A percentile compares a stretch with the other conserved stretches of the same genome.
These are phyloP conservation scores for Chelonus formosanus DNA, from an alignment of 2,888 invertebrate genomes.

Conservation along the genomic window DNA sequence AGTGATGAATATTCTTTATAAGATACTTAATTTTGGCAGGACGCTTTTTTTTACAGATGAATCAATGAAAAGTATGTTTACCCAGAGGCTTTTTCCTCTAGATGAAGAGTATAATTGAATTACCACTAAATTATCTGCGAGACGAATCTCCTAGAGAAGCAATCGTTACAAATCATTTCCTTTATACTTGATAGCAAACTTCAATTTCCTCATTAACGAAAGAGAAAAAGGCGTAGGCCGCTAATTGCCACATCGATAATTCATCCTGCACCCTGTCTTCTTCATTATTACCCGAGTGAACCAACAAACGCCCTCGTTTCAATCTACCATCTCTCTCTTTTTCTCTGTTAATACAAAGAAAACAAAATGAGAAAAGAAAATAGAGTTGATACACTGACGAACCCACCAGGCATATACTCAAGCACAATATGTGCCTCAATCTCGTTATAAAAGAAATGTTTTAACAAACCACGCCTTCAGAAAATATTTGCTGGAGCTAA, in stretches of 20 bases:
- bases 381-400: neutral
- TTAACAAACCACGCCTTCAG: constrained; percentile 39
- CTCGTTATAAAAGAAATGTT: constrained; percentile 22
- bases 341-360: constrained; percentile 12
- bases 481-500: constrained; percentile 41
- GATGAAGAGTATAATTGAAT: neutral
- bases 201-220: constrained; percentile 26
- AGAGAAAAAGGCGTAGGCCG: constrained; percentile 27
- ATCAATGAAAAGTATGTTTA: no score
- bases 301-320: constrained; percentile 7
- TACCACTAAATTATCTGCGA: neutral
- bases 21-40: no score
- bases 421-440: neutral
- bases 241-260: constrained; percentile 39
- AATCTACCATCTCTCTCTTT: neutral
- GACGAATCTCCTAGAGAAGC: neutral
- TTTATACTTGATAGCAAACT: constrained; percentile 16
- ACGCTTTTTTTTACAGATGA: no score
- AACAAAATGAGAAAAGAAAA: constrained; percentile 23
- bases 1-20: no score
- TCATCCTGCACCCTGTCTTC: constrained; percentile 15
- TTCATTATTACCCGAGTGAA: constrained; percentile 16
- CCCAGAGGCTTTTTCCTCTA: no score
- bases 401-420: neutral
- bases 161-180: constrained; percentile 9